Evolutionary conservation across 2,797 vertebrate genomes (phyloP).

Genomic region (Oreortyx pictus): DNA sequence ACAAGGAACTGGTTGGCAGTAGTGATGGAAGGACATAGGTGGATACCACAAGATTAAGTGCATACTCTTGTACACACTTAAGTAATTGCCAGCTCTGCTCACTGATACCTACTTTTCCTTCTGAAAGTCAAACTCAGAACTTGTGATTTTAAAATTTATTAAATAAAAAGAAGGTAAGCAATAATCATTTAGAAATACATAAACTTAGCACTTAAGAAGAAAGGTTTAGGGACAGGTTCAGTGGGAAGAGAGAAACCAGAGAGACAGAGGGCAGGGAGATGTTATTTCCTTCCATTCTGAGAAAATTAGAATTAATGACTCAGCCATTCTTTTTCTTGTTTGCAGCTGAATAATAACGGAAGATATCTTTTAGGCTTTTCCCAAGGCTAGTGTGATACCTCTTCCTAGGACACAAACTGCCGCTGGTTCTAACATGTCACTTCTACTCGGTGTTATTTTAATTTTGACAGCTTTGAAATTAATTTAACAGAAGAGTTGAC

Average conservation of each 20-base stretch:
- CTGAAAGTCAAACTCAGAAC: neutral
- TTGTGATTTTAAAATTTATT: neutral
- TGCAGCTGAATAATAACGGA: slow-evolving; percentile 4
- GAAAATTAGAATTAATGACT: slow-evolving; percentile 31
- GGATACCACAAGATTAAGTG: neutral
- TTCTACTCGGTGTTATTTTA: neutral
- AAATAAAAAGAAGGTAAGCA: neutral
- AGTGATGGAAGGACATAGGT: neutral
- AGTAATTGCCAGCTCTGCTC: neutral
- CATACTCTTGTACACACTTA: neutral
- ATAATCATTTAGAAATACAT: neutral
- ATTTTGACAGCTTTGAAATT: slow-evolving; percentile 28
- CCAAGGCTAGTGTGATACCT: slow-evolving; percentile 17
- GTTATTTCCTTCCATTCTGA: neutral
- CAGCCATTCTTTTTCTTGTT: neutral
- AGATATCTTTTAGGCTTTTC: slow-evolving; percentile 29
- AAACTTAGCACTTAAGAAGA: neutral
- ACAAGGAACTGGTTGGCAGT: neutral
- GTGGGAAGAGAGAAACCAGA: neutral
- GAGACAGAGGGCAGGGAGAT: neutral
- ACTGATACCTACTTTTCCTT: neutral
- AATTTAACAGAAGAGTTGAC: neutral
- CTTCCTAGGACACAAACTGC: slow-evolving; percentile 55
- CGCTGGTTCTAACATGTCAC: slow-evolving; percentile 19
- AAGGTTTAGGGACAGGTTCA: neutral